phyloP scores from a whole-genome alignment of 2,113 vertebrate species.

The Carassius auratus region DNA sequence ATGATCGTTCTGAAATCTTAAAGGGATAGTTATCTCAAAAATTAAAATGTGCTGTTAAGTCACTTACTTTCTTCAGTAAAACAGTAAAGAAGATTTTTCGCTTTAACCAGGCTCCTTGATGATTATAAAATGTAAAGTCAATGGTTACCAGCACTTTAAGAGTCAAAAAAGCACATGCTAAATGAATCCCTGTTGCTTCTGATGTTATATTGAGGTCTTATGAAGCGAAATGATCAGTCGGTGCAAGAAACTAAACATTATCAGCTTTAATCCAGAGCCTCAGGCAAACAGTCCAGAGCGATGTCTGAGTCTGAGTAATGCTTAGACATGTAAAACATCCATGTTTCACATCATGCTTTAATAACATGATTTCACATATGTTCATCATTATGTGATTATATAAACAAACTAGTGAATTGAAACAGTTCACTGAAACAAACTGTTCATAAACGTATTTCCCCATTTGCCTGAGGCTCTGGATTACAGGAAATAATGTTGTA shows the following conservation, averaged over 20 bases:
- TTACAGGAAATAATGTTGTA: not conserved
- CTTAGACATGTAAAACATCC: not conserved
- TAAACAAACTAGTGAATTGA: not conserved
- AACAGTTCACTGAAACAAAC: no score
- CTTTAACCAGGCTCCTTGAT: not conserved
- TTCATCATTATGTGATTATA: not conserved
- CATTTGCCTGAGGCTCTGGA: not conserved
- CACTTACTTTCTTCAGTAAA: not conserved
- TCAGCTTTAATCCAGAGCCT: no score
- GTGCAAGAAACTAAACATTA: no score
- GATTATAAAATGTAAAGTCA: not conserved
- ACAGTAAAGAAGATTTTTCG: not conserved
- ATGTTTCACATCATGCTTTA: not conserved
- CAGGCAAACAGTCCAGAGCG: no score
- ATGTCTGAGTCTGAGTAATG: no score
- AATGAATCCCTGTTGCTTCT: not conserved
- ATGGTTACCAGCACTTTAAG: not conserved
- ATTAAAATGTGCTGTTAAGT: not conserved
- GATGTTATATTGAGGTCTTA: not conserved
- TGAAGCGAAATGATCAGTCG: no score
- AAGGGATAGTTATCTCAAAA: not conserved
- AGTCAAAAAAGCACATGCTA: not conserved
- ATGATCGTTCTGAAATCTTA: conserved; percentile 12
- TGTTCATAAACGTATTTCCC: not conserved
- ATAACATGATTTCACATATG: not conserved